Conservation (phyloP, 2,888 invertebrate species). For the Saturnia pavonia region DNA sequence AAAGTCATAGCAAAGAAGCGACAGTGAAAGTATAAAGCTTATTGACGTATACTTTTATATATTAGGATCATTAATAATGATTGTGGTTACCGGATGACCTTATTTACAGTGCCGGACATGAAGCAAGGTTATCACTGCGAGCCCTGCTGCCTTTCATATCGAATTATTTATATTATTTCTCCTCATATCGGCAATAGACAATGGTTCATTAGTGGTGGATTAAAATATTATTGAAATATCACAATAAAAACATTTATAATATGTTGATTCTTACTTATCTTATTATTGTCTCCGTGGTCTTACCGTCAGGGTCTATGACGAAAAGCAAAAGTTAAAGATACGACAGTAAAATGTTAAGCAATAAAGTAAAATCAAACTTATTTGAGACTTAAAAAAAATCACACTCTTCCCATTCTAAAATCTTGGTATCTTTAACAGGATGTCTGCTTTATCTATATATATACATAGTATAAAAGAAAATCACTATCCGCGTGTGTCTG, state of each 20-base stretch:
- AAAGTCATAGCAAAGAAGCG: background rate
- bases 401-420: background rate
- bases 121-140: constrained; percentile 61
- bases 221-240: constrained; percentile 27
- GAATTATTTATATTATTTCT: constrained; percentile 36
- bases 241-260: background rate
- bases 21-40: background rate
- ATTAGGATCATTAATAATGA: constrained; percentile 39
- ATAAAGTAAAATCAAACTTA: background rate
- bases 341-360: no score
- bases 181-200: constrained; percentile 30
- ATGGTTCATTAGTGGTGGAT: constrained; percentile 25
- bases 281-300: background rate
- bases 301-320: background rate
- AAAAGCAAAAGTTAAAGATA: no score
- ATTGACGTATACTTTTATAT: constrained; percentile 23
- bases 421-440: background rate
- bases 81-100: constrained; percentile 54
- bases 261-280: background rate
- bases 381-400: background rate
- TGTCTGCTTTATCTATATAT: background rate
- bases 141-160: constrained; percentile 54
- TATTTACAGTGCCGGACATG: constrained; percentile 54
- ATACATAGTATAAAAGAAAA: no score
- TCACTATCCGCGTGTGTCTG: no score